These are phyloP conservation scores for Celastrina argiolus DNA, from an alignment of 2,888 invertebrate species.

Conservation along the genomic window DNA sequence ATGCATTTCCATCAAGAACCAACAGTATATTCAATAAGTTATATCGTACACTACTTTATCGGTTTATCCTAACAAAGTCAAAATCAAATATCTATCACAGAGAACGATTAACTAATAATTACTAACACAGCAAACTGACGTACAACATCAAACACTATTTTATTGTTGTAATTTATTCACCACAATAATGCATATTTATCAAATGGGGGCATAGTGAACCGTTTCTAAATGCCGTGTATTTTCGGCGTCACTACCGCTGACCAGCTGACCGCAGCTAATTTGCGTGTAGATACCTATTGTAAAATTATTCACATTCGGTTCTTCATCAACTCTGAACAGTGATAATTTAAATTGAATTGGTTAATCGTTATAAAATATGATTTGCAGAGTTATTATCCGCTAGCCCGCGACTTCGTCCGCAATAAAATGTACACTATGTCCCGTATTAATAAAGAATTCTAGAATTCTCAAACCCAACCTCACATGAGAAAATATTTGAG, in stretches of 20 bases:
- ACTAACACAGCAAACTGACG: neutral
- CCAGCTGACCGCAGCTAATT: slow-evolving; percentile 50
- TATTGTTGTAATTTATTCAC: slow-evolving; percentile 1
- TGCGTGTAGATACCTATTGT: slow-evolving; percentile 31
- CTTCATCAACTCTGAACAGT: neutral
- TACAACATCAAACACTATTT: neutral
- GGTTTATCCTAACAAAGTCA: too few species aligned
- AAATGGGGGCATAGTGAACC: slow-evolving; percentile 3
- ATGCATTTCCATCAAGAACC: too few species aligned
- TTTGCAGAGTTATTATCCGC: too few species aligned
- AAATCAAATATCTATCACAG: too few species aligned
- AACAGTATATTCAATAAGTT: too few species aligned
- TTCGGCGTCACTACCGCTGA: slow-evolving; percentile 42
- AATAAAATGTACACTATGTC: too few species aligned
- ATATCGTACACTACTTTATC: too few species aligned
- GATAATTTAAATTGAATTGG: neutral
- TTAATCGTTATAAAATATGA: neutral
- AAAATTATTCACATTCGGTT: neutral
- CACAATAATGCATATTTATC: slow-evolving; percentile 4
- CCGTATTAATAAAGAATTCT: too few species aligned
- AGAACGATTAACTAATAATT: neutral
- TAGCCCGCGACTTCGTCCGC: too few species aligned
- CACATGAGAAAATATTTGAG: too few species aligned
- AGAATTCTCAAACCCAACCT: too few species aligned
- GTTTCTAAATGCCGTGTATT: slow-evolving; percentile 36